phyloP scores from a whole-genome alignment of 1,140 invertebrate genomes.

The Brachionus rotundiformis region DNA sequence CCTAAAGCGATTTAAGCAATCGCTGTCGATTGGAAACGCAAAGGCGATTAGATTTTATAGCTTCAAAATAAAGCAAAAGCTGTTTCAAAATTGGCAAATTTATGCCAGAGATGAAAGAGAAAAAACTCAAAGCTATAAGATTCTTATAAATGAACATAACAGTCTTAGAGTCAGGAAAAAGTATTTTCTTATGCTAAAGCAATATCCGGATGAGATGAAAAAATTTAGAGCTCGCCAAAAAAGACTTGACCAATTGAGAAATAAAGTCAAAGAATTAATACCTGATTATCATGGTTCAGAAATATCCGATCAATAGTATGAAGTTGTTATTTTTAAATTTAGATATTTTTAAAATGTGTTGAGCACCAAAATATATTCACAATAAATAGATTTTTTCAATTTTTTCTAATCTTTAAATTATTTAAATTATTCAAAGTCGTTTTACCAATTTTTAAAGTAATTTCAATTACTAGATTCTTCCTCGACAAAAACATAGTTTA shows the following conservation, averaged over 20 bases:
- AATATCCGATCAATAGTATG: background rate
- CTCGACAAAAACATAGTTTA: too few relatives aligned
- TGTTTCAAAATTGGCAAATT: constrained; percentile 56
- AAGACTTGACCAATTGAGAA: constrained; percentile 56
- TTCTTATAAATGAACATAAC: constrained; percentile 56
- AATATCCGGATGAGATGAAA: constrained; percentile 55
- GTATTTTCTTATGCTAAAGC: constrained; percentile 56
- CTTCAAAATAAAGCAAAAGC: constrained; percentile 52
- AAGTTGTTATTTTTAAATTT: too few relatives aligned
- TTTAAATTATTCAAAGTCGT: too few relatives aligned
- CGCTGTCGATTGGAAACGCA: constrained; percentile 55
- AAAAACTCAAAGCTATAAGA: constrained; percentile 55
- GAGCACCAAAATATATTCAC: too few relatives aligned
- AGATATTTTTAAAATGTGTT: too few relatives aligned
- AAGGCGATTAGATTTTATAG: constrained; percentile 56
- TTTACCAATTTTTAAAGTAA: too few relatives aligned
- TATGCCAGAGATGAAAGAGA: constrained; percentile 56
- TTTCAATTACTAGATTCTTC: too few relatives aligned
- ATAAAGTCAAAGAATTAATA: constrained; percentile 58
- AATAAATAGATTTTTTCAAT: too few relatives aligned
- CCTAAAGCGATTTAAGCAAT: constrained; percentile 58
- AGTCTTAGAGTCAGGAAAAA: constrained; percentile 55
- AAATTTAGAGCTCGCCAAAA: constrained; percentile 56
- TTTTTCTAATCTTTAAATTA: too few relatives aligned
- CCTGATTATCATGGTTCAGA: constrained; percentile 60